Evolutionary conservation across 2,113 vertebrate species (phyloP).

Genomic region (Mugil cephalus): DNA sequence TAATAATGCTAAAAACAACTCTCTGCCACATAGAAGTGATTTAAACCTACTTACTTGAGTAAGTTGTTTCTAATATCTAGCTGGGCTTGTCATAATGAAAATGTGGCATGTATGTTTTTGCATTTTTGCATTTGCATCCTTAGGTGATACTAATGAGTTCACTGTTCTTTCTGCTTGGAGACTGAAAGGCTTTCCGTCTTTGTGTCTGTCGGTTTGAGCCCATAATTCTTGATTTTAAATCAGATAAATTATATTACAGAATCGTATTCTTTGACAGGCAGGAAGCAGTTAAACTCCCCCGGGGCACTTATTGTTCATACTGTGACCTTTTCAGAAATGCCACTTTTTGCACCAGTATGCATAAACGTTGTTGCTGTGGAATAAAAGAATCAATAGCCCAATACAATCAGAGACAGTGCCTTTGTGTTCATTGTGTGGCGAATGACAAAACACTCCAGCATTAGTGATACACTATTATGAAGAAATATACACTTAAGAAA

Average conservation of each 20-base stretch:
- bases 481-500: too few species aligned
- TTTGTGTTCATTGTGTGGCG: too few species aligned
- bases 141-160: constrained; percentile 21
- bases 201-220: constrained; percentile 15
- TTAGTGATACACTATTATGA: too few species aligned
- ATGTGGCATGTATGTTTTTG: not conserved
- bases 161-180: constrained; percentile 4
- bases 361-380: too few species aligned
- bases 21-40: not conserved
- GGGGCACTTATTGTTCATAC: too few species aligned
- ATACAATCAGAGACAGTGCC: too few species aligned
- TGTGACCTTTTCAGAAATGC: too few species aligned
- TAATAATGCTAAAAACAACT: not conserved
- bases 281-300: not conserved
- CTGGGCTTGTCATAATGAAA: not conserved
- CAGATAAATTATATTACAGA: not conserved
- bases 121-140: not conserved
- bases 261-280: not conserved
- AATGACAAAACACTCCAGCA: too few species aligned
- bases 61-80: too few species aligned
- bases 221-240: constrained; percentile 2
- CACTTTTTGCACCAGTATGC: too few species aligned
- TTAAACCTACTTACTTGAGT: not conserved
- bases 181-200: constrained; percentile 8
- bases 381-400: too few species aligned